These are phyloP conservation scores for Pygathrix nemaeus DNA, from an alignment of 2,113 vertebrate genomes.

Conservation along the genomic window DNA sequence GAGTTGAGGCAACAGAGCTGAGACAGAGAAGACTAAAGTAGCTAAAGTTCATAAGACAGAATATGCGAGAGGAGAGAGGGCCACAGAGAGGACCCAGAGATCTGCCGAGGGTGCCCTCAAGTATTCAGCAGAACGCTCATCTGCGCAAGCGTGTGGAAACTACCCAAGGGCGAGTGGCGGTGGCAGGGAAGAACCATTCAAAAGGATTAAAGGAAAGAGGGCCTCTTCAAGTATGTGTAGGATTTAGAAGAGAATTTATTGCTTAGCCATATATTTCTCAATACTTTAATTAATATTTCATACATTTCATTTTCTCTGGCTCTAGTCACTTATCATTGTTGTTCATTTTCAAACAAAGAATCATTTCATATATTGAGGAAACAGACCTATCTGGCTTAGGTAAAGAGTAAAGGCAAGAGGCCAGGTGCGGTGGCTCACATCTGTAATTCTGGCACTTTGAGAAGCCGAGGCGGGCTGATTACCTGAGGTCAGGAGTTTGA, in stretches of 20 bases:
- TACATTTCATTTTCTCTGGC: not conserved
- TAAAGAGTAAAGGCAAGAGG: not conserved
- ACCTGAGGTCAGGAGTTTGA: too few species aligned
- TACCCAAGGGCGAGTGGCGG: not conserved
- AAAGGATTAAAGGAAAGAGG: not conserved
- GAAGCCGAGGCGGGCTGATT: rapidly evolving
- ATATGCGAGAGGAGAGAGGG: not conserved
- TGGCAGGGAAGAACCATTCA: not conserved
- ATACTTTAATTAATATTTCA: constrained; percentile 13
- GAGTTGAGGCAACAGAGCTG: not conserved
- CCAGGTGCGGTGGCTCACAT: too few species aligned
- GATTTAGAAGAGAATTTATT: not conserved
- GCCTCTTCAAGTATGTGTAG: not conserved
- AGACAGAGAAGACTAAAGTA: not conserved
- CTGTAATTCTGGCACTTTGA: too few species aligned
- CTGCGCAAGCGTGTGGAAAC: not conserved
- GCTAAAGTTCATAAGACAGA: not conserved
- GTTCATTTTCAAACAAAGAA: not conserved
- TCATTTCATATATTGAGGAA: not conserved
- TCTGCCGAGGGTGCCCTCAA: not conserved
- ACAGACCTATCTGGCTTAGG: not conserved
- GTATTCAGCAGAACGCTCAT: not conserved
- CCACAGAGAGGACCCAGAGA: not conserved
- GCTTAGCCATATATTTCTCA: not conserved
- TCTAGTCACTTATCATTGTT: not conserved